Evolutionary conservation across 2,113 vertebrate genomes (phyloP).

Genomic region (Chionis minor): DNA sequence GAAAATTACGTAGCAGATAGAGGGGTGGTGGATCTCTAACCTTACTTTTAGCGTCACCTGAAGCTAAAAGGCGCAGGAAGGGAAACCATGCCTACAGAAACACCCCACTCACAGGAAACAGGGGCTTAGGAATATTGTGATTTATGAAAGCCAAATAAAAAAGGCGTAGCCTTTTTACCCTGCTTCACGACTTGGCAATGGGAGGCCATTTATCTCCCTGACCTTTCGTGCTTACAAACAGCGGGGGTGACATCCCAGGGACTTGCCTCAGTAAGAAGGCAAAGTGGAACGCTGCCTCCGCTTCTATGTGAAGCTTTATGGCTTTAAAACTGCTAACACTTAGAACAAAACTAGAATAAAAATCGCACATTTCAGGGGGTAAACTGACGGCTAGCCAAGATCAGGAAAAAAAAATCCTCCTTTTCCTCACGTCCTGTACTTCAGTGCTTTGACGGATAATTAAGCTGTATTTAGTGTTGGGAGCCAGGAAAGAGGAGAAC

Average conservation of each 20-base stretch:
- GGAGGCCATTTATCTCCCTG: not conserved
- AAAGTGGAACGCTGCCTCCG: not conserved
- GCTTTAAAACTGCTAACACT: not conserved
- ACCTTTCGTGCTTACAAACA: not conserved
- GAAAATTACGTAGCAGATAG: not conserved
- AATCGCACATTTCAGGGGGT: rapidly evolving
- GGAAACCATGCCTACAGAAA: not conserved
- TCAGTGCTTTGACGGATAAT: rapidly evolving
- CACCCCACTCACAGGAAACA: not conserved
- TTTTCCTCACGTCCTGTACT: not conserved
- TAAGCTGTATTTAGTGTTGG: not conserved
- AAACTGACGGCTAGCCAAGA: not conserved
- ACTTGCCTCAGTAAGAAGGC: not conserved
- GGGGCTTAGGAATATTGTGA: not conserved
- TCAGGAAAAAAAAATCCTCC: not conserved
- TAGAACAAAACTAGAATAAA: not conserved
- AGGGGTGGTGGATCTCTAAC: not conserved
- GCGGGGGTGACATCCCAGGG: not conserved
- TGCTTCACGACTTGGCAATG: not conserved
- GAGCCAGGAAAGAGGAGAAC: not conserved
- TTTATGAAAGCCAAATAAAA: slow-evolving; percentile 4
- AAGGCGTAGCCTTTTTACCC: not conserved
- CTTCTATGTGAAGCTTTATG: not conserved
- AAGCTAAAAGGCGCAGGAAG: not conserved
- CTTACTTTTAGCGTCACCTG: not conserved